Base-by-base conservation (phyloP, 2,797 vertebrate species). In the Aplochiton taeniatus region DNA sequence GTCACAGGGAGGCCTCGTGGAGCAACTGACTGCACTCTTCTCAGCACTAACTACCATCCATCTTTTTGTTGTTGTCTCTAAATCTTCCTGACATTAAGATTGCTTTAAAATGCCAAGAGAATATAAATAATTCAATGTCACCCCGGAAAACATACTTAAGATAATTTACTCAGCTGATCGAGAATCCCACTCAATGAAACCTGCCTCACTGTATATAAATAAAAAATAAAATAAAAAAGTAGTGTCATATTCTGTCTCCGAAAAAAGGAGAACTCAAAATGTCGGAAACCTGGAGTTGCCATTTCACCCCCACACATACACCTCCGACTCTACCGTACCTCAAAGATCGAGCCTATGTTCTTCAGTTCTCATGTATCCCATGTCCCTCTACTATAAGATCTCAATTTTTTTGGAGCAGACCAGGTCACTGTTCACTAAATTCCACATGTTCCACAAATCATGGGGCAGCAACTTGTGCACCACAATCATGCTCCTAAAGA, bases 381-480 rank as follows among this genome's bases (percentile, higher is more conserved):
- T 12, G 4, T 47, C 41, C 0, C 44, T 8, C 13, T 61, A 61
- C 94, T 94, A 96, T 90, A 95, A 93, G 60, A 95, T 62, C 9
- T 93, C 81, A 4, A 92, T 78, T 75, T 93, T 96, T 71, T 93
- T 91, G 0, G 96, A 90, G 68, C 97, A 99, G 0, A 94, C 91
- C 65, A 98, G 90, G 57, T 96, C 93, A 69, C 93, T 87, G 58
- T 96, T 94, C 41, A 98, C 93, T 80, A 98, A 89, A 65, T 91
- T 84, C 97, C 97, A 99, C 96, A 99, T 99, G 66, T 76, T 79
- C 69, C 93, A 77, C 70, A 99, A 85, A 4, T 98, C 97, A 0
- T 75, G 55, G 0, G 97, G 96, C 14, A 97, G 91, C 72, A 99
- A 88, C 90, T 98, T 98, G 91, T 99, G 97, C 44, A 99, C 97